Percentiles rank a stretch among this genome's conserved stretches.
phyloP scores from a whole-genome alignment of 2,888 invertebrate species.

The Drosophila prolongata region DNA sequence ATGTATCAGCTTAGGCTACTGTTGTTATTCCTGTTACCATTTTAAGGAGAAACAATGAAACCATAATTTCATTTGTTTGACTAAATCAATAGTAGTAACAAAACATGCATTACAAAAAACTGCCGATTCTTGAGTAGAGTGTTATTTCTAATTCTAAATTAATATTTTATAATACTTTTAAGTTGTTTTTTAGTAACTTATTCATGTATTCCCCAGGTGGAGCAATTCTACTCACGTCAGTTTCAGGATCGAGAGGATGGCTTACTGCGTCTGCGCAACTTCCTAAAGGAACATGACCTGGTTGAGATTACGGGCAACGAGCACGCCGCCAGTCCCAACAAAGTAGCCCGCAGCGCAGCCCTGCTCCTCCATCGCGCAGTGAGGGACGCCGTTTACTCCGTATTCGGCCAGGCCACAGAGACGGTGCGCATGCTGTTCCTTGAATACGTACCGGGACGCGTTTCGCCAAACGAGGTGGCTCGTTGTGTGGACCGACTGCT shows the following conservation, averaged over 20 bases:
- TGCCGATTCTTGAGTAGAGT: no score
- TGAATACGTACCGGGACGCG: conserved; percentile 93
- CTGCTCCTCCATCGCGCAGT: conserved; percentile 91
- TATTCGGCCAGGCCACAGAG: conserved; percentile 93
- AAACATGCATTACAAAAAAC: no score
- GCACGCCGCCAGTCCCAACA: conserved; percentile 86
- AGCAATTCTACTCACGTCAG: conserved; percentile 95
- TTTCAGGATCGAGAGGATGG: conserved; percentile 96
- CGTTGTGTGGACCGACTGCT: conserved; percentile 92
- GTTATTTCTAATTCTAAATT: no score
- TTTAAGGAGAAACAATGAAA: no score
- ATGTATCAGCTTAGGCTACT: no score
- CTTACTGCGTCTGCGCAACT: conserved; percentile 87
- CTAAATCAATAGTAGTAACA: no score
- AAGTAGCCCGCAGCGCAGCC: conserved; percentile 92
- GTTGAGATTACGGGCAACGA: conserved; percentile 81
- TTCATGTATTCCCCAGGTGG: conserved; percentile 87
- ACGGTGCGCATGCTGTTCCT: conserved; percentile 92
- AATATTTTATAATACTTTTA: no score
- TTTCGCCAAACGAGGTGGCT: conserved; percentile 92
- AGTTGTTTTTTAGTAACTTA: not conserved
- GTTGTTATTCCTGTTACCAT: no score
- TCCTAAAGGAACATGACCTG: conserved; percentile 81
- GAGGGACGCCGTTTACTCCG: conserved; percentile 94
- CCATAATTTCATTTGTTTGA: no score